phyloP scores from a whole-genome alignment of 2,797 vertebrate species.

The Babyrousa celebensis region DNA sequence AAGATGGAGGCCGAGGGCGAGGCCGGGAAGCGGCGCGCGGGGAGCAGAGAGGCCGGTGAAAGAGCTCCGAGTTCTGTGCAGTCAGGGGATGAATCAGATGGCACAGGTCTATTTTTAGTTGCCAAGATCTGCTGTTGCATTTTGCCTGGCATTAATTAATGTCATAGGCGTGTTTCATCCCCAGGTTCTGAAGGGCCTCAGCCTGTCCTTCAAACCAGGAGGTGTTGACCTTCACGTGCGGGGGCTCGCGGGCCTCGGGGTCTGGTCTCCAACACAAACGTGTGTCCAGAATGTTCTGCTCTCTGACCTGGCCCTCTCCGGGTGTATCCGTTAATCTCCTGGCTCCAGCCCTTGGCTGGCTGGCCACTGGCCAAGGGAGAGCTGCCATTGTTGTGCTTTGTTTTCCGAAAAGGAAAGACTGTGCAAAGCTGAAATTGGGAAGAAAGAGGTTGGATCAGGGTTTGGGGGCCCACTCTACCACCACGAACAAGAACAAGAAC shows the following conservation, averaged over 20 bases:
- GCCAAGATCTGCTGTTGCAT: constrained; percentile 78
- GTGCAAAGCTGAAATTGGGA: constrained; percentile 28
- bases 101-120: constrained; percentile 85
- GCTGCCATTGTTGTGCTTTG: constrained; percentile 72
- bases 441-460: constrained; percentile 26
- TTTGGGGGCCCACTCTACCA: neutral
- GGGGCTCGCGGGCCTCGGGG: neutral
- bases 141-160: constrained; percentile 84
- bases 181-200: constrained; percentile 62
- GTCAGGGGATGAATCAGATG: constrained; percentile 81
- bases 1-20: constrained; percentile 63
- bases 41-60: constrained; percentile 59
- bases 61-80: constrained; percentile 63
- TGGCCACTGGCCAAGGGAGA: constrained; percentile 80
- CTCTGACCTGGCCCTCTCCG: constrained; percentile 75
- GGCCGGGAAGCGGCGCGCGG: neutral
- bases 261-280: constrained; percentile 60
- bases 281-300: constrained; percentile 65
- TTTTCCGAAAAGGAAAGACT: constrained; percentile 80
- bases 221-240: neutral
- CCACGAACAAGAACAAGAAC: neutral
- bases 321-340: constrained; percentile 73
- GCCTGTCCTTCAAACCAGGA: neutral
- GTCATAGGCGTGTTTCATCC: constrained; percentile 79
- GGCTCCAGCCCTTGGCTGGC: constrained; percentile 19